Percentiles rank a stretch among this genome's conserved stretches.
phyloP scores from a whole-genome alignment of 2,797 vertebrate genomes.

The Cossypha heuglini region DNA sequence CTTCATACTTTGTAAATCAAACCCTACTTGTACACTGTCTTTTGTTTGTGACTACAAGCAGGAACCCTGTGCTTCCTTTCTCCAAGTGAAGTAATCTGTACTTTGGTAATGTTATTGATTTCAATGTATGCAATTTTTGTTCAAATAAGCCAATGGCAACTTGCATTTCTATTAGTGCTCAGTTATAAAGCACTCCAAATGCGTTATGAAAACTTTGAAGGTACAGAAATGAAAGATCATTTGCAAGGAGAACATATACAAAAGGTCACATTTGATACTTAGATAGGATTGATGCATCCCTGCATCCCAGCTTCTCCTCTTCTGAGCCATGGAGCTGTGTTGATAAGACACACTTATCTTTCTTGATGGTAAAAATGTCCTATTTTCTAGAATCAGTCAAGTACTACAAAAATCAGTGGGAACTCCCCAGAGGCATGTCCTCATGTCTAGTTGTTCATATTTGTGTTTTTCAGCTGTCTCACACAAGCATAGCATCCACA shows the following conservation, averaged over 20 bases:
- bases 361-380: conserved; percentile 6
- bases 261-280: conserved; percentile 51
- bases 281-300: conserved; percentile 46
- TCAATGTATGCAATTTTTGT: neutral
- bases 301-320: conserved; percentile 17
- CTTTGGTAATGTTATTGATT: neutral
- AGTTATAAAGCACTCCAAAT: conserved; percentile 31
- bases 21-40: neutral
- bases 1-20: neutral
- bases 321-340: neutral
- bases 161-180: neutral
- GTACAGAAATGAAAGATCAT: conserved; percentile 36
- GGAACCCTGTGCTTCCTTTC: neutral
- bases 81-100: neutral
- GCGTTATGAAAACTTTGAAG: conserved; percentile 2
- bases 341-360: conserved; percentile 64
- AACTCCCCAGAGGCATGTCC: conserved; percentile 36
- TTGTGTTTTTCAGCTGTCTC: conserved; percentile 55
- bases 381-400: conserved; percentile 54
- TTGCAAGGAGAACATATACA: conserved; percentile 20
- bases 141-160: neutral
- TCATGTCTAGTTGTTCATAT: conserved; percentile 12
- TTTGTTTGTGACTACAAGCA: neutral
- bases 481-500: conserved; percentile 12
- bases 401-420: conserved; percentile 5